Evolutionary conservation across 2,797 vertebrate species (phyloP).

Genomic region (Manis pentadactyla): DNA sequence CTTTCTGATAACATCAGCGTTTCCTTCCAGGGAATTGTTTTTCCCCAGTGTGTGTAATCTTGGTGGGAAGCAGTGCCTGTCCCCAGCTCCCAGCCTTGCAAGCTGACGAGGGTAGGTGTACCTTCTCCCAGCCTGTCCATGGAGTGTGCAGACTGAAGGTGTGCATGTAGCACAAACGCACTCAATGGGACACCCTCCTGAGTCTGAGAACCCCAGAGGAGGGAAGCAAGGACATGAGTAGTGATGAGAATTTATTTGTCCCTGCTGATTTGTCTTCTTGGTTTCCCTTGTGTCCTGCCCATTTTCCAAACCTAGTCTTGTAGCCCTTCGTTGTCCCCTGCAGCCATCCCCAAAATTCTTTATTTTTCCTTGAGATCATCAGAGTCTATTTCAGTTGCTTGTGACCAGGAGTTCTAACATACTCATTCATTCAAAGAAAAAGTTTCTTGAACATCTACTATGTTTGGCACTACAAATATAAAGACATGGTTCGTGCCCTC

Average conservation of each 20-base stretch:
- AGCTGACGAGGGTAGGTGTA: not conserved
- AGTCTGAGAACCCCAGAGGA: not conserved
- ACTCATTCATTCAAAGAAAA: not conserved
- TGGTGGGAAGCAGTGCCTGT: not conserved
- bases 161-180: not conserved
- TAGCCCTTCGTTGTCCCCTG: not conserved
- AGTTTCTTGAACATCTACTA: not conserved
- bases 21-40: slow-evolving; percentile 1
- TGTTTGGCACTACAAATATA: not conserved
- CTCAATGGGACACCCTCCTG: not conserved
- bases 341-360: not conserved
- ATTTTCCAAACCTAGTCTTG: not conserved
- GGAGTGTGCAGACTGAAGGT: not conserved
- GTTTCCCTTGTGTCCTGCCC: not conserved
- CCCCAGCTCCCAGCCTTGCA: not conserved
- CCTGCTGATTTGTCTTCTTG: not conserved
- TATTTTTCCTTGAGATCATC: not conserved
- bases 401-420: not conserved
- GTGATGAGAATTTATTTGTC: not conserved
- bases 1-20: not conserved
- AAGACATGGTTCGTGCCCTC: not conserved
- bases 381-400: not conserved
- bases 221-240: not conserved
- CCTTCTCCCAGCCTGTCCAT: not conserved
- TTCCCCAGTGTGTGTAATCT: not conserved